Evolutionary conservation across 37 sponge, comb jelly and placozoan species (phyloP).

Genomic region (Theonella swinhoei): DNA sequence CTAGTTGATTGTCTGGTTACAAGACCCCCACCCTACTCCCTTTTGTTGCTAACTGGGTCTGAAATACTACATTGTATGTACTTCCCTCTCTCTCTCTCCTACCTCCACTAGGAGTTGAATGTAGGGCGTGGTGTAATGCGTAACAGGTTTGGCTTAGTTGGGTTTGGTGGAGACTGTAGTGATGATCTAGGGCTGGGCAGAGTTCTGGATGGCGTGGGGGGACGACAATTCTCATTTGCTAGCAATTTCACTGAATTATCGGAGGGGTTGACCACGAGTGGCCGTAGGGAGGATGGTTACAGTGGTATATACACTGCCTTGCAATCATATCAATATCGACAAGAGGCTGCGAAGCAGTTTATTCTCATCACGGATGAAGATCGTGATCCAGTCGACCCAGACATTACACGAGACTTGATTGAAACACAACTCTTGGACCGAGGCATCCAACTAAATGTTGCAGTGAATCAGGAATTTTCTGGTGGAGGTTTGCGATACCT

Average conservation of each 20-base stretch:
- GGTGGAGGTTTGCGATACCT: constrained; percentile 23
- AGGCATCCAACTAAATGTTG: constrained; percentile 53
- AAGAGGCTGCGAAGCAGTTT: constrained; percentile 48
- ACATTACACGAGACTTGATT: constrained; percentile 31
- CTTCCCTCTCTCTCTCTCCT: too few relatives aligned
- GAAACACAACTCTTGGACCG: not conserved
- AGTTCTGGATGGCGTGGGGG: not conserved
- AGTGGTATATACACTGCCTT: constrained; percentile 63
- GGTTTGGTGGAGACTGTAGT: constrained; percentile 61
- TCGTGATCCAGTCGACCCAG: constrained; percentile 35
- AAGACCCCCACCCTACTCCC: too few relatives aligned
- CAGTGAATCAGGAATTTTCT: constrained; percentile 47
- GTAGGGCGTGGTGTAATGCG: constrained; percentile 34
- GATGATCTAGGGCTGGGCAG: not conserved
- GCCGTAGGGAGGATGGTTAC: constrained; percentile 76
- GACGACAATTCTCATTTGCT: constrained; percentile 7
- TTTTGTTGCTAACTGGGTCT: too few relatives aligned
- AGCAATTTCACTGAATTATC: constrained; percentile 8
- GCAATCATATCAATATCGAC: constrained; percentile 5
- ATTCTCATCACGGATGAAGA: constrained; percentile 78
- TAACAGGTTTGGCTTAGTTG: constrained; percentile 72
- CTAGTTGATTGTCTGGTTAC: too few relatives aligned
- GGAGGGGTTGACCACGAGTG: constrained; percentile 18
- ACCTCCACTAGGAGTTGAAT: not conserved
- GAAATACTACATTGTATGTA: too few relatives aligned